Evolutionary conservation across 2,888 invertebrate species (phyloP).

Genomic region (Callyntrura guangdongensis): DNA sequence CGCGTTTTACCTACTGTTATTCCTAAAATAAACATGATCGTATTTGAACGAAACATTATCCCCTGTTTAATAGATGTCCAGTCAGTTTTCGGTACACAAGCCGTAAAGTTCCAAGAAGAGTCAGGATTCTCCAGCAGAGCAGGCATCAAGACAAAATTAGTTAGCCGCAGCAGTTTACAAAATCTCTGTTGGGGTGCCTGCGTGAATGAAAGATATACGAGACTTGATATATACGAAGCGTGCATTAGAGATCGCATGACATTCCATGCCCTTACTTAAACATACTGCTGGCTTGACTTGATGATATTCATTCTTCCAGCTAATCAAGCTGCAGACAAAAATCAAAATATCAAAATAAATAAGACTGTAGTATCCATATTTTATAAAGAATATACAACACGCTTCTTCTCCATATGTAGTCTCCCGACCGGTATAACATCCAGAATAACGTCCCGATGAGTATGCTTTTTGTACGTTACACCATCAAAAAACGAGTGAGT

Average conservation of each 20-base stretch:
- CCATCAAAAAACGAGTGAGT: background rate
- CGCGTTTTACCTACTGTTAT: constrained; percentile 22
- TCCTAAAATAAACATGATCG: background rate
- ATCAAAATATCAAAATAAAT: no score
- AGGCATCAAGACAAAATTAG: constrained; percentile 21
- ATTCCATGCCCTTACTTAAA: background rate
- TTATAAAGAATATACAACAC: no score
- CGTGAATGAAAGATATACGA: background rate
- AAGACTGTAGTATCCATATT: no score
- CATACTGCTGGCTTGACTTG: no score
- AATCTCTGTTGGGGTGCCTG: constrained; percentile 11
- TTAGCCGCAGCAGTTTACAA: background rate
- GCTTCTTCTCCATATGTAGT: constrained; percentile 8
- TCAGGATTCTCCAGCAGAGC: constrained; percentile 10
- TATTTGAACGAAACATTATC: background rate
- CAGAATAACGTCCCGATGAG: no score
- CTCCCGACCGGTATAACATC: no score
- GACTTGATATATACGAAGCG: background rate
- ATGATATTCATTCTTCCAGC: no score
- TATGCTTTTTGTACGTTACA: background rate
- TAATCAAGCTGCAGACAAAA: no score
- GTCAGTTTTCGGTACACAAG: background rate
- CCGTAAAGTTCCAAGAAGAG: constrained; percentile 18
- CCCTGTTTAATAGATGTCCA: background rate
- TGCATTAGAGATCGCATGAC: background rate